Percentiles rank a stretch among this genome's conserved stretches.
These are phyloP conservation scores for Anarhynchus alexandrinus DNA, from an alignment of 2,113 vertebrate species.

Conservation along the genomic window DNA sequence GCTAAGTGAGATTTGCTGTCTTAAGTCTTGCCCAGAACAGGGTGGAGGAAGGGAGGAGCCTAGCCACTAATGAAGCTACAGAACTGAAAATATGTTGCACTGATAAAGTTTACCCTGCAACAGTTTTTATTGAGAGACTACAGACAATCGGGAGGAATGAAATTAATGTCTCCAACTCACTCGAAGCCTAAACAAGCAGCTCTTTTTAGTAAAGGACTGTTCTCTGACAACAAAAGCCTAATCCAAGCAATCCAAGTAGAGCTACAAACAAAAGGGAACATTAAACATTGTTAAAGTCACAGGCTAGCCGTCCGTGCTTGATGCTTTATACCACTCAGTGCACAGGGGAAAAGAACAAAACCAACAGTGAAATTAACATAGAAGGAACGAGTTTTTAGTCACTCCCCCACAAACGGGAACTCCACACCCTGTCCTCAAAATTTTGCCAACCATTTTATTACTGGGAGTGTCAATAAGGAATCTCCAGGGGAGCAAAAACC, in stretches of 20 bases:
- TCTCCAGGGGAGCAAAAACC: background rate
- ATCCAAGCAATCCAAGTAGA: background rate
- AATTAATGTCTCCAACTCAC: background rate
- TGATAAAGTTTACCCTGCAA: background rate
- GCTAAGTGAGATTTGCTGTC: background rate
- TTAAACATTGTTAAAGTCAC: background rate
- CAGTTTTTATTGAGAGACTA: background rate
- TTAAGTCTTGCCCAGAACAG: background rate
- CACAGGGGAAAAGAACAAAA: background rate
- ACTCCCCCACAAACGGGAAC: background rate
- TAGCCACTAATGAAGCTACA: background rate
- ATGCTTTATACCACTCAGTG: background rate
- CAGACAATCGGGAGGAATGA: background rate
- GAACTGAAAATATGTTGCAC: background rate
- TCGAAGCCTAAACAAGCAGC: background rate
- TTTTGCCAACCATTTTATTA: conserved; percentile 49
- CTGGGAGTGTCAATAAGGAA: conserved; percentile 20
- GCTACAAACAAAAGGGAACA: background rate
- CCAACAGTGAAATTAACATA: background rate
- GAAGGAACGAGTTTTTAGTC: conserved; percentile 12
- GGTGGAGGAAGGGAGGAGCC: background rate
- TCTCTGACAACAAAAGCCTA: background rate
- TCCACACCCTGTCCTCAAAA: conserved; percentile 37
- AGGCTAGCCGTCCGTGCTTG: background rate
- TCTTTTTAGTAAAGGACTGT: background rate